Base-by-base conservation (phyloP, 2,113 vertebrate genomes). In the Canis aureus region DNA sequence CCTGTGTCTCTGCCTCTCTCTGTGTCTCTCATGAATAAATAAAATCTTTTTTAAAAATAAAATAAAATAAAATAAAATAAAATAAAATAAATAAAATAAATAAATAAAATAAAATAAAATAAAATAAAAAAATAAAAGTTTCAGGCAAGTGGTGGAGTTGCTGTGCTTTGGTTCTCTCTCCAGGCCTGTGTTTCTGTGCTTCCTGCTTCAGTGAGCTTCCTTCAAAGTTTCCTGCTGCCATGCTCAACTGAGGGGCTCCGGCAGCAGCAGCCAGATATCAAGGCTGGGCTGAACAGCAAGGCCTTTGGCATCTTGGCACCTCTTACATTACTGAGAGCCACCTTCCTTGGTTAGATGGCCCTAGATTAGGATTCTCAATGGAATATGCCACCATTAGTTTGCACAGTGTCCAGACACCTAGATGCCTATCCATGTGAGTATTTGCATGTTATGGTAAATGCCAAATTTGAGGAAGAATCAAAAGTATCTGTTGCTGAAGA, bases 331-430 rank as follows among this genome's bases (percentile, higher is more conserved):
- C 99, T 0, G 99, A 99, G 97, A 99, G 99, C 94, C 99, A 99
- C 22, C 97, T 99, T 95, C 99, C 99, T 1, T 99, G 99, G 99
- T 99, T 99, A 55, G 99, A 99, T 89, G 99, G 98, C 20, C 99
- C 99, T 0, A 99, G 35, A 23, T 73, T 73, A 38, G 35, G 20
- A 73, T 43, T 38, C 71, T 43, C 35, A 73, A 19, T 12, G 99
- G 99, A 99, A 91, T 99, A 99, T 69, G 99, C 99, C 32, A 98
- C 98, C 94, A 99, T 99, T 64, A 99, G 99, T 66, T 98, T 99
- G 20, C 99, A 99, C 99, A 0, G 99, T 99, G 87, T 99, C 99
- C 98, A 99, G 99, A 95, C 99, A 99, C 90, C 97, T 99, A 74
- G 99, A 97, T 0, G 97, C 99, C 35, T 73, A 38, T 38, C 20